phyloP scores from a whole-genome alignment of 2,797 vertebrate genomes.

The Erethizon dorsatum region DNA sequence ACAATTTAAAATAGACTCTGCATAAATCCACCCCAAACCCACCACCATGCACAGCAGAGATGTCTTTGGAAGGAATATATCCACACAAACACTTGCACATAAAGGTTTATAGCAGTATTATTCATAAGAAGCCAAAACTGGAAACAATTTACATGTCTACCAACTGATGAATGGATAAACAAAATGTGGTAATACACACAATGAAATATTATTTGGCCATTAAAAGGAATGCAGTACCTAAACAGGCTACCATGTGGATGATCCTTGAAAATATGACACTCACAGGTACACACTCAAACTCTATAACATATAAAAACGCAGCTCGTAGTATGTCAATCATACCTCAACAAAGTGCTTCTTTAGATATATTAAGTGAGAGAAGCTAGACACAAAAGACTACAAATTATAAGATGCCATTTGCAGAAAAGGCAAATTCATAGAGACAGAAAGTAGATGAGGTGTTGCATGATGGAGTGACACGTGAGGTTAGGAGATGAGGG shows the following conservation, averaged over 20 bases:
- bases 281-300: neutral
- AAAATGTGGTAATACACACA: neutral
- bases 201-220: neutral
- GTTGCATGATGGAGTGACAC: too few species aligned
- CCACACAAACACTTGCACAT: neutral
- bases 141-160: neutral
- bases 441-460: neutral
- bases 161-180: neutral
- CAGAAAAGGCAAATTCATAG: neutral
- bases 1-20: neutral
- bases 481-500: neutral
- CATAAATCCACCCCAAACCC: neutral
- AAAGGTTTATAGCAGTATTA: neutral
- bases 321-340: neutral
- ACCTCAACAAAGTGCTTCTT: neutral
- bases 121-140: neutral
- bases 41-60: neutral
- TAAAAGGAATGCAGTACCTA: neutral
- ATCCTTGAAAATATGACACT: neutral
- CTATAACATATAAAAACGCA: neutral
- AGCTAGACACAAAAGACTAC: neutral
- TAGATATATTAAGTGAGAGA: neutral
- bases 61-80: conserved; percentile 7
- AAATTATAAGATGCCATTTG: neutral
- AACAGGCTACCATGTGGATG: too few species aligned